Base-by-base conservation (phyloP, 2,888 invertebrate genomes). In the Mactromeris polynyma region DNA sequence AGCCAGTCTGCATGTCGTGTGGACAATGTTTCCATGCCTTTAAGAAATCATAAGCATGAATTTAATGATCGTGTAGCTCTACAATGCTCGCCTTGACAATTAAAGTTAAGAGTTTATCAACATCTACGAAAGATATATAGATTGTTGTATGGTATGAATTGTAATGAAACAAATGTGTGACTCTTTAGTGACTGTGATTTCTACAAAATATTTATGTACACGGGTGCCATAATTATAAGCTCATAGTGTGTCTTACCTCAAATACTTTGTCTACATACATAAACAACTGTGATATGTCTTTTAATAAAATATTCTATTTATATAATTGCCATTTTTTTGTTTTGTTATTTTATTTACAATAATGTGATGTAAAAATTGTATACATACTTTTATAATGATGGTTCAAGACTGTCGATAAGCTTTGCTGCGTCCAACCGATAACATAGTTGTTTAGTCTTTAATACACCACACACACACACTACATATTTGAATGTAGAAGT, bases 1-100 rank as follows among this genome's bases (percentile, higher is more conserved):
- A 94, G 38, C 95, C 95, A 0, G 46, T 92, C 40, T 95, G 93
- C 83, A 94, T 94, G 54, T 90, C 94, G 0, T 92, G 83, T 78
- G 93, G 94, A 17, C 86, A 92, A 26, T 82, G 93, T 9, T 94
- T 95, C 89, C 85, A 69, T 21, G 87, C 89, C 17, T 94, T 95
- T 85, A 92, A 90, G 88, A 93, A 87, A 83, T 78, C 80, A n/a
- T 73, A 73, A 73, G 36, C 26, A 4, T 73, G 31, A 33, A 9
- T 9, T 64, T n/a, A 64, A 17, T 46, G 46, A 1, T 46, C 17
- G 14, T 46, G 6, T 46, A 17, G 26, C 26, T 64, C 58, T 26
- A 26, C 58, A 2, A 26, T 64, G 58, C n/a, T n/a, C n/a, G n/a
- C n/a, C n/a, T n/a, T n/a, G n/a, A 64, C 58, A 26, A 26, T 64